A percentile compares a stretch with the other conserved stretches of the same genome.
Conservation (phyloP, 2,113 vertebrate species). For the Atlantisia rogersi region DNA sequence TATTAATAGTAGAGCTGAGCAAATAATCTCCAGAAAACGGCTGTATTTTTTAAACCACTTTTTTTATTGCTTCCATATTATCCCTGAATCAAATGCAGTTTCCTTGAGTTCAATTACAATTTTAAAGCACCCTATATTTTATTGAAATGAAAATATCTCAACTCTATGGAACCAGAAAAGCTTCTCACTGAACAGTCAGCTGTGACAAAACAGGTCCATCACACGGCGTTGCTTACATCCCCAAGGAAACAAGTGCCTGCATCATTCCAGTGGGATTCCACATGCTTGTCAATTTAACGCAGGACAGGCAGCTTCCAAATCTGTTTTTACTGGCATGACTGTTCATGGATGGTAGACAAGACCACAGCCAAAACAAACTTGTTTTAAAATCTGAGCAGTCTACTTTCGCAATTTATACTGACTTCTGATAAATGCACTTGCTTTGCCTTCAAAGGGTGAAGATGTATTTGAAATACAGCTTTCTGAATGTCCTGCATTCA, state of each 20-base stretch:
- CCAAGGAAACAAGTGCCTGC: not conserved
- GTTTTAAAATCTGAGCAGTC: not conserved
- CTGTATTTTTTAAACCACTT: not conserved
- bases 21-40: conserved; percentile 48
- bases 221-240: not conserved
- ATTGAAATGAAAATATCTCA: not conserved
- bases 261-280: not conserved
- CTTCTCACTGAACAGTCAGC: not conserved
- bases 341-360: not conserved
- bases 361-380: not conserved
- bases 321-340: not conserved
- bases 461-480: not conserved
- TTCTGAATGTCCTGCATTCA: not conserved
- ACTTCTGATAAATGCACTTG: not conserved
- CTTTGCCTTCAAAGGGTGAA: not conserved
- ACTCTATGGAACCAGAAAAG: not conserved
- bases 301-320: not conserved
- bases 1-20: conserved; percentile 14
- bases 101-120: not conserved
- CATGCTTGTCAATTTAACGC: not conserved
- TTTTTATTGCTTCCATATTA: conserved; percentile 26
- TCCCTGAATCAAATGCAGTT: not conserved
- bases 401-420: not conserved
- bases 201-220: not conserved
- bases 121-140: not conserved